Conservation (phyloP, 1,140 invertebrate species). For the Physella acuta region DNA sequence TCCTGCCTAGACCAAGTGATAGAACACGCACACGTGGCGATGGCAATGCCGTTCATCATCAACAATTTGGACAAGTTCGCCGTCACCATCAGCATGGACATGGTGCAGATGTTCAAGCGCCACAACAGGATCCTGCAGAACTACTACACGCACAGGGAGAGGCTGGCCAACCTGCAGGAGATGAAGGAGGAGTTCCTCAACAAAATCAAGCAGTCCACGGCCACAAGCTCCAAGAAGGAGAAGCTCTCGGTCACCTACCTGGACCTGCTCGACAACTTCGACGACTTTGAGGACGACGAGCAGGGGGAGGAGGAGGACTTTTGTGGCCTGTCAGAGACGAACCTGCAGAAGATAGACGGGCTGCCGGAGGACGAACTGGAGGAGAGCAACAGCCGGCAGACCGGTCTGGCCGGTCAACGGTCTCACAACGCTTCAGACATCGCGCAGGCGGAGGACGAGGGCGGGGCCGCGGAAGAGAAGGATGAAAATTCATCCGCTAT, state of each 20-base stretch:
- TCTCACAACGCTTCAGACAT: too few species aligned
- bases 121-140: neutral
- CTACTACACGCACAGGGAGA: too few species aligned
- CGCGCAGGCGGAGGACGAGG: too few species aligned
- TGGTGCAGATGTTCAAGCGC: neutral
- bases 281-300: neutral
- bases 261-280: neutral
- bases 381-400: neutral
- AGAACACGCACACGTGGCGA: too few species aligned
- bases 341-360: neutral
- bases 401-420: neutral
- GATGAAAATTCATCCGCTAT: too few species aligned
- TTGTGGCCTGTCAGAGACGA: neutral
- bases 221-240: neutral
- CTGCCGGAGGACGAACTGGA: neutral
- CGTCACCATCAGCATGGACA: neutral
- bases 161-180: too few species aligned
- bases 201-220: too few species aligned
- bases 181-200: too few species aligned
- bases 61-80: neutral
- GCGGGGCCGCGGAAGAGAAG: too few species aligned
- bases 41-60: neutral
- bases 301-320: neutral
- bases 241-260: neutral
- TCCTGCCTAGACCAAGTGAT: too few species aligned